These are phyloP conservation scores for Coleophora deauratella DNA, from an alignment of 2,888 invertebrate species.

Conservation along the genomic window DNA sequence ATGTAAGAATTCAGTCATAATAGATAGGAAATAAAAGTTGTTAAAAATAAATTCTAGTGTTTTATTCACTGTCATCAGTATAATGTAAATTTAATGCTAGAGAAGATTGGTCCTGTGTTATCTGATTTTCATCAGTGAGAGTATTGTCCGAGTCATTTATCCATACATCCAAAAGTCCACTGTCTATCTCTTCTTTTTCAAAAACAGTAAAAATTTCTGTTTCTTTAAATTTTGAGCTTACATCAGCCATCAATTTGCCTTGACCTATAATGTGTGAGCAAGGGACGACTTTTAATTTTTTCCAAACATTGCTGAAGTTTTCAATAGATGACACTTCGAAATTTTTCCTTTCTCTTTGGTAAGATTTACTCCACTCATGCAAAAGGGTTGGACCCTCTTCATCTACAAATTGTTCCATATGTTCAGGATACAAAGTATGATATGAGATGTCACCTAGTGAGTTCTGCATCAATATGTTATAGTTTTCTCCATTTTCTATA, in stretches of 20 bases:
- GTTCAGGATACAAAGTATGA: constrained; percentile 43
- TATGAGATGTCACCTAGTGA: constrained; percentile 56
- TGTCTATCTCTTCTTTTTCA: constrained; percentile 44
- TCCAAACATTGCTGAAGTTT: constrained; percentile 42
- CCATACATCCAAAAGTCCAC: constrained; percentile 51
- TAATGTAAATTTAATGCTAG: constrained; percentile 10
- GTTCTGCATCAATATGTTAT: constrained; percentile 47
- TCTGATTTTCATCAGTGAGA: constrained; percentile 5
- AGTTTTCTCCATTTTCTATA: constrained; percentile 39
- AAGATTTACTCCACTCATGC: constrained; percentile 44
- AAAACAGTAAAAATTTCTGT: constrained; percentile 42
- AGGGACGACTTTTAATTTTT: constrained; percentile 37
- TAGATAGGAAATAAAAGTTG: constrained; percentile 62
- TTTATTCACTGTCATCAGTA: constrained; percentile 19
- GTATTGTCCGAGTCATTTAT: constrained; percentile 18
- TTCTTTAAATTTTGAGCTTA: constrained; percentile 31
- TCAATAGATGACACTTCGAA: constrained; percentile 39
- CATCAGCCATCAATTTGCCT: constrained; percentile 14
- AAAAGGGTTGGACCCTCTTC: constrained; percentile 41
- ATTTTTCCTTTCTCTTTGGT: constrained; percentile 25
- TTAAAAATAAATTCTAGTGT: constrained; percentile 34
- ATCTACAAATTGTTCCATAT: constrained; percentile 40
- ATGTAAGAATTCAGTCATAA: constrained; percentile 40
- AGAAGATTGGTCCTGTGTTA: constrained; percentile 14
- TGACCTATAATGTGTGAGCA: constrained; percentile 31